Evolutionary conservation across 2,888 invertebrate species (phyloP), one percentile per base, ranked within the genome.

Genomic region (Pristionchus mayeri): DNA sequence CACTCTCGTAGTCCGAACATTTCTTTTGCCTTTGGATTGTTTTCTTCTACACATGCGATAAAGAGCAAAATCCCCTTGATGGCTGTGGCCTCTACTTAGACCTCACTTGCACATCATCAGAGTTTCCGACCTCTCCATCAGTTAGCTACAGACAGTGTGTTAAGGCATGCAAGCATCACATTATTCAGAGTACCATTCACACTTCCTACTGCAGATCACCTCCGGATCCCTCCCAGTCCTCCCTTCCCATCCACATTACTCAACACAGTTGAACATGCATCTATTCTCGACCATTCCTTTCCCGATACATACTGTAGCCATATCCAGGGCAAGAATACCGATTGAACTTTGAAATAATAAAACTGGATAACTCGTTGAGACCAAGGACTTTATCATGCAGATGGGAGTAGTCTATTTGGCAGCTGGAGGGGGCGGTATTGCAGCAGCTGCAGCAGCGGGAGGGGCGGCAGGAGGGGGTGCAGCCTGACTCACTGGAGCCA

Each of bases 241-340:
- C n/a, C n/a, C n/a, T n/a, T n/a, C n/a, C n/a, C n/a, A n/a, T n/a
- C n/a, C n/a, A n/a, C n/a, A n/a, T n/a, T n/a, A n/a, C n/a, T n/a
- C n/a, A n/a, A n/a, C n/a, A n/a, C n/a, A n/a, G n/a, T n/a, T n/a
- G n/a, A n/a, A n/a, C n/a, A 67, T 37, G 67, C 67, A 67, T 37
- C 37, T 21, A 67, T 37, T 67, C n/a, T 67, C 37, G 40, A 18
- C 40, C 34, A 37, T 67, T 27, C 48, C 40, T 13, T 4, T n/a
- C 76, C 50, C 76, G 48, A 76, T 76, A 48, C 21, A 76, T 24
- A 50, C 50, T n/a, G n/a, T 30, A 50, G 48, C 76, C 76, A 76
- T 76, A 76, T 76, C 76, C 76, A 34, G 7, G 44, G 6, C 48
- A 48, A 6, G 27, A 67, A 16, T 48, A n/a, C n/a, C n/a, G n/a